Evolutionary conservation across 64 coral and sea anemone genomes (phyloP).

Genomic region (Trachythela sp.): DNA sequence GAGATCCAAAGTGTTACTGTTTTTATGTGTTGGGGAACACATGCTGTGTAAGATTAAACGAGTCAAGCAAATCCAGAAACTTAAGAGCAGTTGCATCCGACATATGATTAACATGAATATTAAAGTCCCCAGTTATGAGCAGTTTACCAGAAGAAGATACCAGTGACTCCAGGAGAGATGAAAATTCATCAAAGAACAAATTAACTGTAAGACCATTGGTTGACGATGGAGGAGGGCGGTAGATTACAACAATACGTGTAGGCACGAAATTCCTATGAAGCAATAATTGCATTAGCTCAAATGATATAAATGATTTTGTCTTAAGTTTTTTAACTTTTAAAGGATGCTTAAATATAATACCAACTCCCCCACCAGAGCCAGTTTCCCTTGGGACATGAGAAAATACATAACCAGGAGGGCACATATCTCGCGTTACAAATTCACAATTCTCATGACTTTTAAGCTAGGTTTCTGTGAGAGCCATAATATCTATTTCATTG

Average conservation of each 20-base stretch:
- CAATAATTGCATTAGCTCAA: slow-evolving; percentile 52
- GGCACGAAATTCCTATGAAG: slow-evolving; percentile 33
- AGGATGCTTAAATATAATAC: slow-evolving; percentile 26
- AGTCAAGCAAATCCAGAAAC: neutral
- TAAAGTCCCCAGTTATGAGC: slow-evolving; percentile 19
- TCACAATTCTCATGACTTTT: slow-evolving; percentile 36
- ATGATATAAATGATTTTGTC: slow-evolving; percentile 54
- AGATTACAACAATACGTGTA: slow-evolving; percentile 45
- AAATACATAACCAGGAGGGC: slow-evolving; percentile 23
- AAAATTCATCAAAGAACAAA: slow-evolving; percentile 46
- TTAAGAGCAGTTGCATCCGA: neutral
- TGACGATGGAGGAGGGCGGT: slow-evolving; percentile 49
- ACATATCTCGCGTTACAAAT: slow-evolving; percentile 32
- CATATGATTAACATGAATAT: neutral
- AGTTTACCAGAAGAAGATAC: neutral
- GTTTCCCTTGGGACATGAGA: slow-evolving; percentile 12
- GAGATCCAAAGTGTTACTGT: neutral
- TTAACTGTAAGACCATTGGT: slow-evolving; percentile 38
- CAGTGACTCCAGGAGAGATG: slow-evolving; percentile 43
- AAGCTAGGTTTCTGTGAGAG: slow-evolving; percentile 41
- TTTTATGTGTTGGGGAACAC: neutral
- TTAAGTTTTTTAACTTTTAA: slow-evolving; percentile 39
- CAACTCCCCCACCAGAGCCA: slow-evolving; percentile 24
- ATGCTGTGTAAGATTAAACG: neutral
- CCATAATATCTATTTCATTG: slow-evolving; percentile 35